These are phyloP conservation scores for Pollenia amentaria DNA, from an alignment of 2,888 invertebrate species.

Conservation along the genomic window DNA sequence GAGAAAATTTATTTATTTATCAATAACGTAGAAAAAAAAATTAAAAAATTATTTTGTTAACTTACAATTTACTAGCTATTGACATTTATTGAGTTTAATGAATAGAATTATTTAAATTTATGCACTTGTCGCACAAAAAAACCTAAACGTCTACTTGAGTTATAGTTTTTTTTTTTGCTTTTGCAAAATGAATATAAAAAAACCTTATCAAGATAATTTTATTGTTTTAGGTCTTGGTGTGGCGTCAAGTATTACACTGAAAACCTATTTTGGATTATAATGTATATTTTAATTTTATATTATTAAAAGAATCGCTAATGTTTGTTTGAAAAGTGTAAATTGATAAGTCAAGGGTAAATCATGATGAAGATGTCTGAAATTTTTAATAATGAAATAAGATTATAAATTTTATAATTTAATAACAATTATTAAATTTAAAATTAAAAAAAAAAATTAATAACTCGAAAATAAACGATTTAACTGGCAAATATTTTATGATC, in stretches of 20 bases:
- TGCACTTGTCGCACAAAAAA: slow-evolving; percentile 47
- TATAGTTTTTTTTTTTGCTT: neutral
- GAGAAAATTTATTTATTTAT: slow-evolving; percentile 15
- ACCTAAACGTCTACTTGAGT: slow-evolving; percentile 15
- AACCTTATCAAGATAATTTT: slow-evolving; percentile 62
- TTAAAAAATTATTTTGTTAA: slow-evolving; percentile 55
- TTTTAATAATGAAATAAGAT: neutral
- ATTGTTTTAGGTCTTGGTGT: slow-evolving; percentile 60
- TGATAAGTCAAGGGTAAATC: slow-evolving; percentile 57
- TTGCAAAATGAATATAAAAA: slow-evolving; percentile 25
- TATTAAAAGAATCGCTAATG: neutral
- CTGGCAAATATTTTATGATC: too few species aligned
- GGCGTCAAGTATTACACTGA: slow-evolving; percentile 65
- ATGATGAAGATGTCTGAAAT: slow-evolving; percentile 23
- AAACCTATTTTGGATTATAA: slow-evolving; percentile 59
- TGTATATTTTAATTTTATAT: neutral
- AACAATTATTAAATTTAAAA: too few species aligned
- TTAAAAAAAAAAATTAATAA: neutral
- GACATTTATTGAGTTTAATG: slow-evolving; percentile 66
- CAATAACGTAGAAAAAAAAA: slow-evolving; percentile 3
- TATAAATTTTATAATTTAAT: too few species aligned
- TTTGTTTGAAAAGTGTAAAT: slow-evolving; percentile 27
- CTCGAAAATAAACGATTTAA: too few species aligned
- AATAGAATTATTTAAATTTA: slow-evolving; percentile 58
- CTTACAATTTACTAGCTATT: slow-evolving; percentile 64